phyloP scores from a whole-genome alignment of 2,888 invertebrate species.

The Eustalomyia histrio region DNA sequence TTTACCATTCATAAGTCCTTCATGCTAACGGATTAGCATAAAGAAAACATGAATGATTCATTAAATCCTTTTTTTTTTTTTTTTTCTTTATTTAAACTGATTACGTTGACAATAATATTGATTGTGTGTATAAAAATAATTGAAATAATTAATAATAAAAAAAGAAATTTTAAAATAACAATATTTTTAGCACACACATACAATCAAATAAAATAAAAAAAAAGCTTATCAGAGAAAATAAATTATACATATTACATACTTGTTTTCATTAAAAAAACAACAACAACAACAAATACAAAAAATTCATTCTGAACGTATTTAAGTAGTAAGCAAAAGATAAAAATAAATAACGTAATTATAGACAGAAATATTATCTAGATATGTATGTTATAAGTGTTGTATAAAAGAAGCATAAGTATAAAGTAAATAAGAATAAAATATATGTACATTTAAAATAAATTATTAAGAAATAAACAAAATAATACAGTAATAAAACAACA shows the following conservation, averaged over 20 bases:
- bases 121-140: background rate
- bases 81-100: slow-evolving; percentile 1
- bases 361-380: background rate
- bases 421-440: slow-evolving; percentile 34
- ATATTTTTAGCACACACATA: background rate
- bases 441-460: slow-evolving; percentile 34
- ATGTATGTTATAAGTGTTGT: background rate
- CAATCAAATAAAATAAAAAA: background rate
- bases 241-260: background rate
- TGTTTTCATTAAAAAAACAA: background rate
- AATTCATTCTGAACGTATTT: background rate
- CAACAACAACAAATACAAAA: background rate
- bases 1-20: no score
- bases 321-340: background rate
- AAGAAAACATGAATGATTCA: background rate
- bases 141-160: background rate
- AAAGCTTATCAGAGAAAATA: background rate
- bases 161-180: background rate
- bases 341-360: background rate
- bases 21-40: no score
- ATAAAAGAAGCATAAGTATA: slow-evolving; percentile 17
- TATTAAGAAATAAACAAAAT: slow-evolving; percentile 23
- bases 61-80: background rate
- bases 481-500: slow-evolving; percentile 28
- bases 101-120: background rate